Evolutionary conservation across 2,113 vertebrate genomes (phyloP).

Genomic region (Ochotona curzoniae): DNA sequence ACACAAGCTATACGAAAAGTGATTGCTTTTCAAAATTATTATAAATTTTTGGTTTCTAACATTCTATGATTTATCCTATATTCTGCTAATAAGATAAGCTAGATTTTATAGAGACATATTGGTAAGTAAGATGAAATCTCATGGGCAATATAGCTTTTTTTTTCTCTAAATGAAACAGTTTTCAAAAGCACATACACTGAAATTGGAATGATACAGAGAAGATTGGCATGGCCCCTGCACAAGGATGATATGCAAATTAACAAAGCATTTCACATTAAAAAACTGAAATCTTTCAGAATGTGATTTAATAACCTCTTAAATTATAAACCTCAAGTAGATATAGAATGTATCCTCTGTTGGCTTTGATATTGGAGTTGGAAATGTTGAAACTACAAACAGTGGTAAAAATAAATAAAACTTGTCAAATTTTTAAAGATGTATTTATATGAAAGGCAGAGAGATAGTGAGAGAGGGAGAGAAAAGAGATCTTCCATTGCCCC

Average conservation of each 20-base stretch:
- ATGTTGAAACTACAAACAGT: not conserved
- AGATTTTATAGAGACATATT: not conserved
- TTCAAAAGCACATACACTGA: too few relatives aligned
- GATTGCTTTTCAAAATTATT: not conserved
- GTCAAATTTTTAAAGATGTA: too few relatives aligned
- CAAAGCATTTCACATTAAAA: not conserved
- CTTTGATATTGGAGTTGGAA: not conserved
- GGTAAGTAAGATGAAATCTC: not conserved
- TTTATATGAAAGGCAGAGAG: too few relatives aligned
- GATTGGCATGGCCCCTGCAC: too few relatives aligned
- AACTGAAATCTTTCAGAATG: not conserved
- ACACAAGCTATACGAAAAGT: not conserved
- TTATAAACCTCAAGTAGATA: not conserved
- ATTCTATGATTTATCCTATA: not conserved
- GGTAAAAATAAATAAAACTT: not conserved
- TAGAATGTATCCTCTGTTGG: not conserved
- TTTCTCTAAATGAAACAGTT: not conserved
- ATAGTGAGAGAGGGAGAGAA: too few relatives aligned
- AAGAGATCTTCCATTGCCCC: too few relatives aligned
- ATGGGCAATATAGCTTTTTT: not conserved
- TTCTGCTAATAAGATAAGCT: not conserved
- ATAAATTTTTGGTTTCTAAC: not conserved
- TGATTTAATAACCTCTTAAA: too few relatives aligned
- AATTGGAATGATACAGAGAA: too few relatives aligned
- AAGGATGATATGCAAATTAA: too few relatives aligned